Conservation (phyloP, 2,888 invertebrate species). For the Carterocephalus palaemon region DNA sequence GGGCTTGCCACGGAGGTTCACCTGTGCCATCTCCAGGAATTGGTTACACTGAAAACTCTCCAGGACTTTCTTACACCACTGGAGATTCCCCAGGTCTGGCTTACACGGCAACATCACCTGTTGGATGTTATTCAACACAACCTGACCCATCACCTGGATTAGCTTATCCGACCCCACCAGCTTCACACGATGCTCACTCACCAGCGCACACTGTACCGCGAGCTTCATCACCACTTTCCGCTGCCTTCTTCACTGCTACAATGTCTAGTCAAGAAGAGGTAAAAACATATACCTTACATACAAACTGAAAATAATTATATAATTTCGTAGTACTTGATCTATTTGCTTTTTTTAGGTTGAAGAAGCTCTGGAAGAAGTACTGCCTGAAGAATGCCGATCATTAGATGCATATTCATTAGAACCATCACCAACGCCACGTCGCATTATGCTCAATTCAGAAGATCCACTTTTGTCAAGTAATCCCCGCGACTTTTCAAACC, state of each 20-base stretch:
- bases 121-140: constrained; percentile 64
- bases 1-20: constrained; percentile 84
- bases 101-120: constrained; percentile 63
- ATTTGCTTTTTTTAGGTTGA: constrained; percentile 84
- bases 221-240: constrained; percentile 88
- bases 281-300: too few species aligned
- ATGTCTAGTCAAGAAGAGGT: constrained; percentile 91
- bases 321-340: too few species aligned
- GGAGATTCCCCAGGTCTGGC: constrained; percentile 68
- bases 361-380: constrained; percentile 89
- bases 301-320: too few species aligned
- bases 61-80: constrained; percentile 89
- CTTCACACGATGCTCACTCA: constrained; percentile 90
- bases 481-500: constrained; percentile 85
- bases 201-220: constrained; percentile 82
- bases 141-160: constrained; percentile 83
- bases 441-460: constrained; percentile 93
- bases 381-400: constrained; percentile 86
- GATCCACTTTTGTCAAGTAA: constrained; percentile 91
- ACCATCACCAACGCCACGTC: constrained; percentile 84
- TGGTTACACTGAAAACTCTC: constrained; percentile 69
- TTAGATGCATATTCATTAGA: constrained; percentile 81
- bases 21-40: constrained; percentile 76
- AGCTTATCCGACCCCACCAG: constrained; percentile 91
- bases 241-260: constrained; percentile 89